Conservation (phyloP, 2,113 vertebrate genomes). For the Thunnus thynnus region DNA sequence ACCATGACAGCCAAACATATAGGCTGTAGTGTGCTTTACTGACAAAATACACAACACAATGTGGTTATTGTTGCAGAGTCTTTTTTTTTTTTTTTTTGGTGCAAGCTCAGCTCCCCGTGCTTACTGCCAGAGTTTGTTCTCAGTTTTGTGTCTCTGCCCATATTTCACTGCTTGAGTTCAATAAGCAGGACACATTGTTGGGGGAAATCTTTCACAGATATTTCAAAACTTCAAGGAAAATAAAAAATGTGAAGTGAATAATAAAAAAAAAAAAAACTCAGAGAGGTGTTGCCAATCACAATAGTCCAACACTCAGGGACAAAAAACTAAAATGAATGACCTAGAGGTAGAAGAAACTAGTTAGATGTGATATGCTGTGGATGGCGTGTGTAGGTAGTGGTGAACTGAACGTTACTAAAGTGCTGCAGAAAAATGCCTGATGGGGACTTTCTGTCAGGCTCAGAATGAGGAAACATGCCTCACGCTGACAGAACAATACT, state of each 20-base stretch:
- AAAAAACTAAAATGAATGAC: conserved; percentile 9
- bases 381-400: conserved; percentile 26
- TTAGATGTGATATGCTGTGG: conserved; percentile 7
- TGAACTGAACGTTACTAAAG: conserved; percentile 49
- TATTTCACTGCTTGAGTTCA: conserved; percentile 39
- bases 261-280: neutral
- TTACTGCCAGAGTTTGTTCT: conserved; percentile 54
- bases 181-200: conserved; percentile 47
- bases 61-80: conserved; percentile 3
- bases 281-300: neutral
- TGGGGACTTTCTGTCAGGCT: conserved; percentile 35
- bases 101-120: conserved; percentile 39
- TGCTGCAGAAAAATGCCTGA: conserved; percentile 19
- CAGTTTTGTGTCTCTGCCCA: conserved; percentile 41
- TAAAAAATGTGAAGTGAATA: neutral
- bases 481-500: conserved; percentile 21
- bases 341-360: neutral
- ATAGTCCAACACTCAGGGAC: neutral
- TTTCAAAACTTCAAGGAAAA: conserved; percentile 20
- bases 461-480: conserved; percentile 13
- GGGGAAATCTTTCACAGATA: conserved; percentile 23
- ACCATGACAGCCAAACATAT: conserved; percentile 36
- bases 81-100: conserved; percentile 13
- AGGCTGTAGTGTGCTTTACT: conserved; percentile 4
- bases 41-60: conserved; percentile 21